Evolutionary conservation across 2,888 invertebrate species (phyloP).

Genomic region (Hydrotaea cyrtoneurina): DNA sequence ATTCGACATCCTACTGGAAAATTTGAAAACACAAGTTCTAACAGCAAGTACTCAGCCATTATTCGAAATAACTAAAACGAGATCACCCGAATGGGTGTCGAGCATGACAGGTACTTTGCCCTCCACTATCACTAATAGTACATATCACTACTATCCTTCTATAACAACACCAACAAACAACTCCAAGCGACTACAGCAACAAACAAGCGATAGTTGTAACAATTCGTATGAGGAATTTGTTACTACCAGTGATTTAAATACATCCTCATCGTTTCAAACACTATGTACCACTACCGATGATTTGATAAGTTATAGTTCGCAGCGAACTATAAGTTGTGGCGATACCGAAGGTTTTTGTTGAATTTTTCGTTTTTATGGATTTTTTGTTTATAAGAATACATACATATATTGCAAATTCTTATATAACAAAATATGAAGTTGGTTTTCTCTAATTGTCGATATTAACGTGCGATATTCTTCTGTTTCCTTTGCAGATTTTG

Average conservation of each 20-base stretch:
- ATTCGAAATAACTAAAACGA: conserved; percentile 91
- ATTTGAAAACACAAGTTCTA: conserved; percentile 84
- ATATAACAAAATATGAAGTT: neutral
- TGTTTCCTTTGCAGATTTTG: conserved; percentile 70
- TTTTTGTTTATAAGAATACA: conserved; percentile 5
- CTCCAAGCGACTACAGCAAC: conserved; percentile 50
- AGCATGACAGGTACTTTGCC: conserved; percentile 75
- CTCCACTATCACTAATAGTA: conserved; percentile 73
- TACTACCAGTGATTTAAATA: conserved; percentile 56
- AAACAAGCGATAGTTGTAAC: conserved; percentile 48
- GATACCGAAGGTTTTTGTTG: conserved; percentile 70
- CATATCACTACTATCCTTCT: conserved; percentile 67
- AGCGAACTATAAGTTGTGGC: conserved; percentile 68
- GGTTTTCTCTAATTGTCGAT: neutral
- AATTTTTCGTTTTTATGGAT: conserved; percentile 41
- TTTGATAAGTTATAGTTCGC: conserved; percentile 55
- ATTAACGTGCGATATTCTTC: conserved; percentile 34
- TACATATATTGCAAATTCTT: neutral
- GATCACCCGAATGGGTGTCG: conserved; percentile 89
- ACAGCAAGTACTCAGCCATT: conserved; percentile 86
- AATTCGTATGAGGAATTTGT: conserved; percentile 59
- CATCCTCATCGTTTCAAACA: conserved; percentile 38
- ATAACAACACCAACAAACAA: conserved; percentile 69
- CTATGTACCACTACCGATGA: conserved; percentile 57
- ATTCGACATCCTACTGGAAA: conserved; percentile 77